phyloP scores from a whole-genome alignment of 2,888 invertebrate genomes.

The Heliconius ismenius region DNA sequence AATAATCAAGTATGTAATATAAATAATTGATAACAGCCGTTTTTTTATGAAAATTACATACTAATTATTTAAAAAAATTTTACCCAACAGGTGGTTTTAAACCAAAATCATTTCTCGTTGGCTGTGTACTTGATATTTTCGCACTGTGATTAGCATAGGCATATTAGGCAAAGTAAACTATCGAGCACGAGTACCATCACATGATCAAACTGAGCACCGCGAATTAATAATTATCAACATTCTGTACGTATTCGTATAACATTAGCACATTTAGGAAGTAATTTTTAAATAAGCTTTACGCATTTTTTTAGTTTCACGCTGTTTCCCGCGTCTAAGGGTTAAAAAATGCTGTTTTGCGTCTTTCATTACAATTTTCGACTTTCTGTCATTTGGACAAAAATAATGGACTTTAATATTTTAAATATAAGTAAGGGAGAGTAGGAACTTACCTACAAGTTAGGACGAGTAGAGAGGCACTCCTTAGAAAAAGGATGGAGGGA shows the following conservation, averaged over 20 bases:
- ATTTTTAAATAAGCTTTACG: constrained; percentile 1
- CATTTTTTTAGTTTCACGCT: background rate
- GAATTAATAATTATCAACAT: constrained; percentile 29
- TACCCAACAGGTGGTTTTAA: background rate
- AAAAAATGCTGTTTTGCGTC: no score
- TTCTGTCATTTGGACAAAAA: no score
- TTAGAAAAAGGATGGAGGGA: no score
- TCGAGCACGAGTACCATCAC: constrained; percentile 9
- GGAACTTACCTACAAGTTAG: no score
- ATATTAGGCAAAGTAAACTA: constrained; percentile 24
- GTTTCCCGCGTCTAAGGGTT: no score
- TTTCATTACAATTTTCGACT: no score
- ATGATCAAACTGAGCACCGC: constrained; percentile 15
- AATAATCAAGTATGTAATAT: background rate
- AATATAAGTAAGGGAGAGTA: no score
- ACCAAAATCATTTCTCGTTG: background rate
- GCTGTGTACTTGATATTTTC: background rate
- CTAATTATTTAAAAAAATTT: background rate
- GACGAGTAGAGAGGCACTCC: no score
- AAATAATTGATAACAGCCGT: background rate
- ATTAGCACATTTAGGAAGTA: constrained; percentile 16
- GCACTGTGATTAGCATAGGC: background rate
- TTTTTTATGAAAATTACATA: background rate
- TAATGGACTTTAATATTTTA: no score
- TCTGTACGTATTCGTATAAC: background rate